A percentile compares a stretch with the other conserved stretches of the same genome.
Conservation (phyloP, 2,797 vertebrate genomes). For the Hyperoplus lanceolatus region DNA sequence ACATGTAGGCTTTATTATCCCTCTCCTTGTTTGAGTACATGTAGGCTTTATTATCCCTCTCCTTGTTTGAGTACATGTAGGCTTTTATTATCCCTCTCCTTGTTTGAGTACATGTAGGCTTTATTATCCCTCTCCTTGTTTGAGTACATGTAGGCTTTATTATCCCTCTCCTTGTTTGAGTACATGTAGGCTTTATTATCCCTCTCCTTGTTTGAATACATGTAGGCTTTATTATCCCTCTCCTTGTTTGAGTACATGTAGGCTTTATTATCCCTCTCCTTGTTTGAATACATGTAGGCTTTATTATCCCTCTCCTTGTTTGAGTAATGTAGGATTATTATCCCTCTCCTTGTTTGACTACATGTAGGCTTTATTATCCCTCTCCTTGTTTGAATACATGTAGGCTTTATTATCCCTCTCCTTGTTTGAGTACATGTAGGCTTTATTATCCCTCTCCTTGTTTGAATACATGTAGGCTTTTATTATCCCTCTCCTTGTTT, state of each 20-base stretch:
- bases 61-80: slow-evolving; percentile 14
- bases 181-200: slow-evolving; percentile 32
- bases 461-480: slow-evolving; percentile 13
- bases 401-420: slow-evolving; percentile 30
- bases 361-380: slow-evolving; percentile 33
- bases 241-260: slow-evolving; percentile 15
- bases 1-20: slow-evolving; percentile 33
- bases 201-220: slow-evolving; percentile 14
- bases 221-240: slow-evolving; percentile 30
- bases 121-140: slow-evolving; percentile 34
- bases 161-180: slow-evolving; percentile 28
- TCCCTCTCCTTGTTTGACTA: slow-evolving; percentile 20
- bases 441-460: slow-evolving; percentile 34
- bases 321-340: slow-evolving; percentile 23
- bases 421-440: slow-evolving; percentile 12
- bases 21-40: slow-evolving; percentile 14
- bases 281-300: slow-evolving; percentile 13
- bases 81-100: slow-evolving; percentile 31
- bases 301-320: slow-evolving; percentile 36
- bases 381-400: slow-evolving; percentile 17
- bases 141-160: slow-evolving; percentile 19
- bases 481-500: slow-evolving; percentile 33
- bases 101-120: slow-evolving; percentile 13
- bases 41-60: slow-evolving; percentile 30
- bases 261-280: slow-evolving; percentile 31